Evolutionary conservation across 2,797 vertebrate genomes (phyloP).

Genomic region (Microctenopoma steveboyesi): DNA sequence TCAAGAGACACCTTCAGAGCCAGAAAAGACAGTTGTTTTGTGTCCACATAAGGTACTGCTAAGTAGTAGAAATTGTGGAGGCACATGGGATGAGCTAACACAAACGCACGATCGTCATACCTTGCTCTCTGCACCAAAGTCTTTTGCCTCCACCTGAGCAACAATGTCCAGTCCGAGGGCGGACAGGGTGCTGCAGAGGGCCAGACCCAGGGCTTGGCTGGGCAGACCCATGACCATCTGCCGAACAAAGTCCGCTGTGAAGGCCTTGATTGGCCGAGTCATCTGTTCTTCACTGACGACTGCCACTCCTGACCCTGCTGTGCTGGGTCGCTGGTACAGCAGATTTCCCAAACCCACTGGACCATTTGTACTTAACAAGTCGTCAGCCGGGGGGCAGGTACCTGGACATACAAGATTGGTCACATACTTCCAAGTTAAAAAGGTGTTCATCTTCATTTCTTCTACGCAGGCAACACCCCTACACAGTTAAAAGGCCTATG

Average conservation of each 20-base stretch:
- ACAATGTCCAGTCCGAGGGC: conserved; percentile 93
- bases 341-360: conserved; percentile 91
- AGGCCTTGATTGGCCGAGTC: conserved; percentile 95
- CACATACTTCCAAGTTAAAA: neutral
- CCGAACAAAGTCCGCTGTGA: conserved; percentile 96
- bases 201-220: conserved; percentile 92
- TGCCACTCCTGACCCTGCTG: conserved; percentile 71
- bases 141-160: conserved; percentile 95
- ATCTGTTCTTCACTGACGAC: conserved; percentile 97
- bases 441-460: neutral
- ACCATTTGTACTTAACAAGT: conserved; percentile 89
- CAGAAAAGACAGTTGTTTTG: neutral
- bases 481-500: no score
- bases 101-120: conserved; percentile 18
- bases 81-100: neutral
- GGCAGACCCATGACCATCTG: conserved; percentile 96
- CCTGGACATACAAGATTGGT: conserved; percentile 56
- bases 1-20: conserved; percentile 89
- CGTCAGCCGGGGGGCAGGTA: conserved; percentile 80
- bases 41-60: neutral
- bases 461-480: neutral
- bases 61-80: no score
- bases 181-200: conserved; percentile 94
- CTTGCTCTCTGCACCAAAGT: conserved; percentile 96
- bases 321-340: conserved; percentile 87